Conservation (phyloP, 1,140 invertebrate species). For the Drosophila albomicans region DNA sequence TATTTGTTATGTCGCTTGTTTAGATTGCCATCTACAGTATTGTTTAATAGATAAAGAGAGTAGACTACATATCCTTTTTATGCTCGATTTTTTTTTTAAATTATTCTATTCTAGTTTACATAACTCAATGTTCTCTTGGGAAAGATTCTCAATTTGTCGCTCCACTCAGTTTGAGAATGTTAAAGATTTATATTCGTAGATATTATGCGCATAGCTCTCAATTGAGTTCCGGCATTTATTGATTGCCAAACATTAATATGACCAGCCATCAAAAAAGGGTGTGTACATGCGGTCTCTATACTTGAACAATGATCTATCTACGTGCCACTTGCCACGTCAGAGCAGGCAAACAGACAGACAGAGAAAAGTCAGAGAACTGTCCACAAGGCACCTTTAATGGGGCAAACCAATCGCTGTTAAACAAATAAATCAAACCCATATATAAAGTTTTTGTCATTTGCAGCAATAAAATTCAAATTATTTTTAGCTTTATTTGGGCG, state of each 20-base stretch:
- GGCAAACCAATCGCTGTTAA: slow-evolving; percentile 19
- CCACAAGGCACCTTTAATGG: background rate
- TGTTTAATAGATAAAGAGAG: too few species aligned
- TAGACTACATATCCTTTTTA: too few species aligned
- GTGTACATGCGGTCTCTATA: background rate
- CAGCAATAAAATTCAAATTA: slow-evolving; percentile 79
- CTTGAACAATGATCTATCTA: background rate
- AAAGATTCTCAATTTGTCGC: too few species aligned
- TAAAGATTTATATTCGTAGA: background rate
- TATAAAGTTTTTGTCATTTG: slow-evolving; percentile 75
- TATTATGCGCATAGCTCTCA: background rate
- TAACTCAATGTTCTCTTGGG: too few species aligned
- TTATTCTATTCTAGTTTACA: too few species aligned
- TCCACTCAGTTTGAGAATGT: background rate
- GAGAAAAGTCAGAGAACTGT: background rate
- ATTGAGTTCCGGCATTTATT: slow-evolving; percentile 11
- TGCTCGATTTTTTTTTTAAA: too few species aligned
- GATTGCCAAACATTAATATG: slow-evolving; percentile 4
- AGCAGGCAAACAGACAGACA: background rate
- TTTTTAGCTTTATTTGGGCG: slow-evolving; percentile 76
- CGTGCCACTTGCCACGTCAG: background rate
- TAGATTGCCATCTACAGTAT: too few species aligned
- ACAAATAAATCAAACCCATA: slow-evolving; percentile 44
- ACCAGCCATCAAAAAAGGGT: background rate
- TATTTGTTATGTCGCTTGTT: too few species aligned